Evolutionary conservation across 2,797 vertebrate genomes (phyloP).

Genomic region (Enoplosus armatus): DNA sequence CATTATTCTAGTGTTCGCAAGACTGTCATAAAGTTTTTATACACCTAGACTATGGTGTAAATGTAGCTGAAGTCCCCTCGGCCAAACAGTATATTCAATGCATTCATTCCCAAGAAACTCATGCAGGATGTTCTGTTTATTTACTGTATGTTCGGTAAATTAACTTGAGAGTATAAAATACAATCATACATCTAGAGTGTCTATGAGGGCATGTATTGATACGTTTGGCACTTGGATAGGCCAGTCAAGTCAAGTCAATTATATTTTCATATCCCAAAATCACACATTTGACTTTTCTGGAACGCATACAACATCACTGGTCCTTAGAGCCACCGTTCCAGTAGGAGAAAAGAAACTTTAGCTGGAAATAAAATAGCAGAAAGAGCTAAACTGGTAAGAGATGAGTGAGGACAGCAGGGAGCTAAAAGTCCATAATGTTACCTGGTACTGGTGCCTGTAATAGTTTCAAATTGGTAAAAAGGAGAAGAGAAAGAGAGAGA

Average conservation of each 20-base stretch:
- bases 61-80: background rate
- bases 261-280: background rate
- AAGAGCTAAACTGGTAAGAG: background rate
- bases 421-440: background rate
- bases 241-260: background rate
- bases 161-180: background rate
- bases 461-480: background rate
- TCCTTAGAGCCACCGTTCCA: background rate
- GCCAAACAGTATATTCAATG: background rate
- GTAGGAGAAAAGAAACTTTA: background rate
- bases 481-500: background rate
- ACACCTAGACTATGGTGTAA: background rate
- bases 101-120: background rate
- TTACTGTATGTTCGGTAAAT: background rate
- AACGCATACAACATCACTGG: background rate
- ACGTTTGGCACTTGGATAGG: background rate
- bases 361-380: background rate
- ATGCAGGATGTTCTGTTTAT: background rate
- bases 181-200: background rate
- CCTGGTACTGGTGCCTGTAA: background rate
- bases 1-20: conserved; percentile 27
- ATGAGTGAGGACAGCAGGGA: background rate
- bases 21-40: background rate
- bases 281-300: background rate
- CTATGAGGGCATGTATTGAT: background rate